These are phyloP conservation scores for Tupiocoris notatus DNA, from an alignment of 2,888 invertebrate species.

Conservation along the genomic window DNA sequence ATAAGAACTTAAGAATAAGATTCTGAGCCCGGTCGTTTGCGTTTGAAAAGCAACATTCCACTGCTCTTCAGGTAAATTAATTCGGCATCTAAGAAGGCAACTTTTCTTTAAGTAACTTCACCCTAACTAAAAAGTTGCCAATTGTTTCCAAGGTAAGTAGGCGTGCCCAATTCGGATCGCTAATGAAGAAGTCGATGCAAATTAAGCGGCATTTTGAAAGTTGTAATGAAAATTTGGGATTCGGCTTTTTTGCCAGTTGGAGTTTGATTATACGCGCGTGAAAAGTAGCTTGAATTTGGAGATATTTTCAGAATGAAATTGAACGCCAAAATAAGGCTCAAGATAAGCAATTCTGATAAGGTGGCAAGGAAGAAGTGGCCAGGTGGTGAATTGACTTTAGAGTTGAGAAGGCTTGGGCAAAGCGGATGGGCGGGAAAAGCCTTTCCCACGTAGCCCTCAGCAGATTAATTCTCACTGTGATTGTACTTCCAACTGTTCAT, in stretches of 20 bases:
- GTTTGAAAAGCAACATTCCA: too few relatives aligned
- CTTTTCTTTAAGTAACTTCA: too few relatives aligned
- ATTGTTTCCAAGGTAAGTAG: too few relatives aligned
- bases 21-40: too few relatives aligned
- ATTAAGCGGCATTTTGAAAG: neutral
- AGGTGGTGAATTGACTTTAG: constrained; percentile 33
- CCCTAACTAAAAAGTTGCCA: too few relatives aligned
- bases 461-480: constrained; percentile 33
- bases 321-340: constrained; percentile 26
- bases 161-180: neutral
- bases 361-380: constrained; percentile 34
- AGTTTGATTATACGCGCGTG: neutral
- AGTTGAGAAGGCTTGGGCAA: constrained; percentile 22
- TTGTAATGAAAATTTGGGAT: neutral
- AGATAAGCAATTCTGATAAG: constrained; percentile 39
- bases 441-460: constrained; percentile 3
- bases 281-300: constrained; percentile 1
- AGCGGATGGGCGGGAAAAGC: neutral
- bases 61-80: too few relatives aligned
- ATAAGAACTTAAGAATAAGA: too few relatives aligned
- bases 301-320: constrained; percentile 19
- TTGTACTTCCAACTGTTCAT: constrained; percentile 31
- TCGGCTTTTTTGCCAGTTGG: neutral
- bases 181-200: neutral
- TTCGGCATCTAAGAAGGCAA: too few relatives aligned